Evolutionary conservation across 2,888 invertebrate genomes (phyloP), one percentile per base, ranked within the genome.

Genomic region (Gari tellinella): DNA sequence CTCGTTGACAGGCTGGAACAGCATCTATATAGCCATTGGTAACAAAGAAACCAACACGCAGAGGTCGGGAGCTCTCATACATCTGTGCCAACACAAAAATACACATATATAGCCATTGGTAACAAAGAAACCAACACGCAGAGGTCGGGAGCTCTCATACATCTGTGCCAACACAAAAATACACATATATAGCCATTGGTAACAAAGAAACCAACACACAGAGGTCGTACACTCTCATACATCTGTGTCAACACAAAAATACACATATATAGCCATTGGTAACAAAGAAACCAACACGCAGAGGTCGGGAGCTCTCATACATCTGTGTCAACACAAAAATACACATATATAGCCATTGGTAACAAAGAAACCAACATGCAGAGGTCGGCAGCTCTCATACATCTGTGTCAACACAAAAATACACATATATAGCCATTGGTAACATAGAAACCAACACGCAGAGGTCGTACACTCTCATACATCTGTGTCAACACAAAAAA

Each of bases 121-220:
- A n/a, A n/a, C n/a, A n/a, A n/a, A 88, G 60, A 61, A 88, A 8
- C 88, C 88, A 49, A 88, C 82, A 3, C 69, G 73, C 53, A 88
- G 69, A 31, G 78, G 76, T 15, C 52, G 15, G 23, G 80, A 80
- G 17, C 75, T 72, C 48, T 81, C 80, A 67, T 67, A 85, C 23
- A 85, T 79, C 87, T 87, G 62, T 41, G n/a, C n/a, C n/a, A n/a
- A n/a, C n/a, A n/a, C n/a, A n/a, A n/a, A n/a, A n/a, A n/a, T n/a
- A n/a, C n/a, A n/a, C n/a, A n/a, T n/a, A n/a, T n/a, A n/a, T n/a
- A 69, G 7, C 84, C 84, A 61, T 86, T 83, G 68, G 78, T 61
- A 8, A 70, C 58, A 70, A 83, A 88, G 60, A 61, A 88, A 8
- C 88, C 88, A 49, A 88, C 82, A 3, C 69, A 73, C 53, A 88